Conservation (phyloP, 2,113 vertebrate genomes). For the Pteruthius melanotis region DNA sequence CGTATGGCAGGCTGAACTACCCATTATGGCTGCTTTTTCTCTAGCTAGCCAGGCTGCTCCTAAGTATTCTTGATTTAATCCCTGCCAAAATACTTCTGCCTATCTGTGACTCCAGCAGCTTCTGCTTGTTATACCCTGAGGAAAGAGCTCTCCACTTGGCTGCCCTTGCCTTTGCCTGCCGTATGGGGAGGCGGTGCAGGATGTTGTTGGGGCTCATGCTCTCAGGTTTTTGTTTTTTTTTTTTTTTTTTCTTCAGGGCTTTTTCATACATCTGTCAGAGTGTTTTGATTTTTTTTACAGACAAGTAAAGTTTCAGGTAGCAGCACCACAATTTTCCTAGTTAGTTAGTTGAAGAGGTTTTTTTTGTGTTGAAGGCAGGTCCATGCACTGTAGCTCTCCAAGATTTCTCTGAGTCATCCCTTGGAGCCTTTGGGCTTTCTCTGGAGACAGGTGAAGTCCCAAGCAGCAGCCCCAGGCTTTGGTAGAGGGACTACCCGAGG, state of each 20-base stretch:
- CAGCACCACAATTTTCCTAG: neutral
- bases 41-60: neutral
- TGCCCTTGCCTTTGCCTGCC: neutral
- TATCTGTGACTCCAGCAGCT: neutral
- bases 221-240: too few relatives aligned
- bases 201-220: neutral
- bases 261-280: neutral
- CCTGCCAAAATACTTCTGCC: neutral
- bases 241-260: neutral
- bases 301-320: neutral
- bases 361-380: neutral
- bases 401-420: neutral
- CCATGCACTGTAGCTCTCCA: neutral
- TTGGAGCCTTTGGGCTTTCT: neutral
- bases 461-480: neutral
- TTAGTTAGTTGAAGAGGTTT: neutral
- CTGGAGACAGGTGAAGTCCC: neutral
- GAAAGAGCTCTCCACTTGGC: neutral
- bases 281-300: neutral
- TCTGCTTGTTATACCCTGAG: neutral
- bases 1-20: neutral
- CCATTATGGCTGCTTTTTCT: neutral
- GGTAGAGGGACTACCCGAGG: neutral
- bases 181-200: rapidly evolving
- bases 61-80: neutral